These are phyloP conservation scores for Diogma glabrata DNA, from an alignment of 2,888 invertebrate genomes.

Conservation along the genomic window DNA sequence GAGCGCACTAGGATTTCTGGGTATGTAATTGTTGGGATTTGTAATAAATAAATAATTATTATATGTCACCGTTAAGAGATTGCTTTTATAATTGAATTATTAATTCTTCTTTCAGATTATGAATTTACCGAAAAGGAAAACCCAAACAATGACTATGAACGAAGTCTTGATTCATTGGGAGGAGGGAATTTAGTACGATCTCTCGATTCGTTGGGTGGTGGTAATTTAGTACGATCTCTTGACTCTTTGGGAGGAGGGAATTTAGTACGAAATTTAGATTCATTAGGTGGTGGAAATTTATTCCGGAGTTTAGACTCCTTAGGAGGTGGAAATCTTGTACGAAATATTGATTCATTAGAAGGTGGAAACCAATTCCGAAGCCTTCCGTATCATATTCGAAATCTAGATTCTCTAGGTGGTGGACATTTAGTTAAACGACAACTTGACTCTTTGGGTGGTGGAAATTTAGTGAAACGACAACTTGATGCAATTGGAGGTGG, in stretches of 20 bases:
- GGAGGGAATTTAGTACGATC: constrained; percentile 15
- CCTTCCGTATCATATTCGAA: background rate
- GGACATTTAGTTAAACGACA: constrained; percentile 12
- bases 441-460: constrained; percentile 8
- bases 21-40: too few relatives aligned
- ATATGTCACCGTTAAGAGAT: too few relatives aligned
- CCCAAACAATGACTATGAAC: too few relatives aligned
- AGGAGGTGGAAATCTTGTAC: constrained; percentile 8
- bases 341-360: constrained; percentile 16
- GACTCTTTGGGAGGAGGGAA: constrained; percentile 13
- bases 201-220: constrained; percentile 6
- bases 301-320: constrained; percentile 10
- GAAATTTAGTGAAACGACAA: constrained; percentile 1
- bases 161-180: constrained; percentile 16
- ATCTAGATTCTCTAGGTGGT: constrained; percentile 13
- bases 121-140: too few relatives aligned
- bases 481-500: constrained; percentile 9
- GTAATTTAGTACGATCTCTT: constrained; percentile 8
- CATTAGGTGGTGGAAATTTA: constrained; percentile 9
- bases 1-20: too few relatives aligned
- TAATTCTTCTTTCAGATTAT: too few relatives aligned
- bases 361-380: constrained; percentile 14
- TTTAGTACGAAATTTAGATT: constrained; percentile 7
- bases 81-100: too few relatives aligned
- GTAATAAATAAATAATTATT: too few relatives aligned